Evolutionary conservation across 2,888 invertebrate species (phyloP).

Genomic region (Arge pagana): DNA sequence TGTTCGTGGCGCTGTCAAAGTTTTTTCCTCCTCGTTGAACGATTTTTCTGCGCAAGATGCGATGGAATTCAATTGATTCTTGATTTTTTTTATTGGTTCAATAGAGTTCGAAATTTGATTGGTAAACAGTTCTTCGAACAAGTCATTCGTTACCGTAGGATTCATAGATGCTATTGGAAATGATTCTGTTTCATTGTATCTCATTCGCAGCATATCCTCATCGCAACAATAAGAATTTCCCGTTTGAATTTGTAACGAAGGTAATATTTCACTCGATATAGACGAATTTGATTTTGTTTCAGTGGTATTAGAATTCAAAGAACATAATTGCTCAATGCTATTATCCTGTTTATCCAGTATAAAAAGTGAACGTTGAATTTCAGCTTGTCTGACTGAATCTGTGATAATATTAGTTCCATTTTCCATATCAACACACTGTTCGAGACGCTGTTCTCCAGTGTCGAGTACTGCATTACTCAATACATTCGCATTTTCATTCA

Average conservation of each 20-base stretch:
- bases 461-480: constrained; percentile 1
- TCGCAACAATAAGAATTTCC: no score
- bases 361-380: no score
- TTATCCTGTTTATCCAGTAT: no score
- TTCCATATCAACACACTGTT: background rate
- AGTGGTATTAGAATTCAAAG: no score
- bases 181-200: background rate
- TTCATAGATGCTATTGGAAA: background rate
- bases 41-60: no score
- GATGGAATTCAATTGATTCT: no score
- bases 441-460: background rate
- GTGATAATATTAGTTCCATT: background rate
- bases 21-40: constrained; percentile 31
- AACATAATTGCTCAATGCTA: no score
- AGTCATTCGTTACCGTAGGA: background rate
- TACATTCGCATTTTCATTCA: constrained; percentile 6
- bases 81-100: no score
- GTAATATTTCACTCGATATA: background rate
- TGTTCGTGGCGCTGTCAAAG: constrained; percentile 42
- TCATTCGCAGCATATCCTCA: no score
- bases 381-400: background rate
- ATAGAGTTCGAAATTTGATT: background rate
- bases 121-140: background rate
- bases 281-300: no score
- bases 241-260: constrained; percentile 12